Base-by-base conservation (phyloP, 30 jellyfish, hydroid and myxozoan species). In the Hydractinia echinata region DNA sequence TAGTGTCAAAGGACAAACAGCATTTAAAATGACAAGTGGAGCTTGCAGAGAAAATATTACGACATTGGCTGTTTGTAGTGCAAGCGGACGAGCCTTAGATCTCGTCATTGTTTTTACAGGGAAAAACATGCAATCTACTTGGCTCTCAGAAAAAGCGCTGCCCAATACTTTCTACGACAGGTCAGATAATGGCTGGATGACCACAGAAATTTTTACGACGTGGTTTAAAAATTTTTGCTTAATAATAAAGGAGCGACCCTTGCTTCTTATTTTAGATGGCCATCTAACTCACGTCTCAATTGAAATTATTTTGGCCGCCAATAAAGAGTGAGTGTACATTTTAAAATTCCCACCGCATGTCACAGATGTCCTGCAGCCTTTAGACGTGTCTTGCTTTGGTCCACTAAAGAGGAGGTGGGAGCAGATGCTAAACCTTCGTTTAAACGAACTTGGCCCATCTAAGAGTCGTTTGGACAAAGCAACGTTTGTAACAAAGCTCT, bases 231-330 rank as follows among this genome's bases (percentile, higher is more conserved):
- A 76, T 48, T 76, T 76, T 53, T 70, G 80, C 56, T 20, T 48
- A 53, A 50, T 5, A 71, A 82, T 83, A 9, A 83, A 58, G 10
- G 71, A 11, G 55, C 50, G 4, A 30, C 91, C 91, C 10, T 67
- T 83, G 10, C 67, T 83, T 48, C 68, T 83, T 10, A 53, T 76
- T 14, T 83, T 4, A 58, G 84, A 76, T 76, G 89, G 91, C 15
- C 88, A 83, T 58, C 81, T 83, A 6, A 49, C 89, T 10, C 89
- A 82, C 54, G 89, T 82, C 13, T 69, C 89, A 1, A n/a, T 83
- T n/a, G 62, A 83, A 72, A 5, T 76, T n/a, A 83, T 83, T 9
- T 82, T 73, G 21, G 76, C n/a, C 48, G 91, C 91, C 73, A 10
- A 64, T 14, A 20, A 48, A 39, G 91, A 72, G 51, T 81, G 62